Evolutionary conservation across 2,113 vertebrate genomes (phyloP), one percentile per base, ranked within the genome.

Genomic region (Pyrgilauda ruficollis): DNA sequence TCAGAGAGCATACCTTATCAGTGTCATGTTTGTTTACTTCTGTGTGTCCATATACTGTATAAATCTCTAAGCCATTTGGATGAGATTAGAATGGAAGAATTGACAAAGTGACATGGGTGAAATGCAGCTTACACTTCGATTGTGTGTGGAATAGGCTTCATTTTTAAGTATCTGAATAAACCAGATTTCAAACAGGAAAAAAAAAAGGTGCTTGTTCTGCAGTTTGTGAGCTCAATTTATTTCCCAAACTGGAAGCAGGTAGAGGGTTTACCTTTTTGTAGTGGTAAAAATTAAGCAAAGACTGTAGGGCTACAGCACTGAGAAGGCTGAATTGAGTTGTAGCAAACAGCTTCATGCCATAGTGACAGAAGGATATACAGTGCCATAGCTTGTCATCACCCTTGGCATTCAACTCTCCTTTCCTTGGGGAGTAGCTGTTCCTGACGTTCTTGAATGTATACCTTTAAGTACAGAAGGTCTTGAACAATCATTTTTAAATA

Each of bases 121-220:
- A 95, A 95, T 93, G 91, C 75, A 66, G 69, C 67, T 91, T 76
- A n/a, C 49, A 53, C 44, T 91, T 89, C 82, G 93, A 89, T 26
- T 94, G 44, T 89, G 28, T 75, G 43, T 43, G n/a, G 56, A 91
- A 87, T 30, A 90, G 78, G 26, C 69, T 87, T 87, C 41, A 75
- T 87, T 95, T 95, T 92, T 61, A 93, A 92, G 52, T 59, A 91
- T 82, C 69, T 92, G 58, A 89, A 85, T 84, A 94, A 93, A 62
- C 28, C 28, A 64, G 62, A 76, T 43, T 79, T 41, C 74, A 76
- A 79, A 33, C 8, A 84, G 56, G 47, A 13, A 11, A 11, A 11
- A 41, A 87, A 90, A 63, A 84, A 87, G 7, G 18, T 58, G 62
- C 26, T 94, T 89, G 37, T 62, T 93, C 53, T 93, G 84, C 53